Conservation (phyloP, 2,113 vertebrate species). For the Myrmecophaga tridactyla region DNA sequence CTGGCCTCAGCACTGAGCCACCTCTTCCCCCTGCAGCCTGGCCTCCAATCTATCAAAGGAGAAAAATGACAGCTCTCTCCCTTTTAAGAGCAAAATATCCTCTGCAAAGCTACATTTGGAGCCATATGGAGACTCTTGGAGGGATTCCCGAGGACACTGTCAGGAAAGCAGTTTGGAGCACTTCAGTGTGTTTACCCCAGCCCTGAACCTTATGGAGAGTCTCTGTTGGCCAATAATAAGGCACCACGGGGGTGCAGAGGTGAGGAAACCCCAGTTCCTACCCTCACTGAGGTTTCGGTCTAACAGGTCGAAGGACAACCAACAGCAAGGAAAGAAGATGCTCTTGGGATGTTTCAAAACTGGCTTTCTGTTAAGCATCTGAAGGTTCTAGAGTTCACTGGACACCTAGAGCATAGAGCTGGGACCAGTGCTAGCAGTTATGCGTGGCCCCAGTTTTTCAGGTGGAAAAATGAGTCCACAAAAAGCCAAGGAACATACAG, state of each 20-base stretch:
- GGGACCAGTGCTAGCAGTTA: neutral
- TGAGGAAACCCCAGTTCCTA: neutral
- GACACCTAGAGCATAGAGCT: neutral
- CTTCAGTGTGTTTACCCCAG: neutral
- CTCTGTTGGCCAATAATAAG: neutral
- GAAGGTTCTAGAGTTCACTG: neutral
- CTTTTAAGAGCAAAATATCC: conserved; percentile 61
- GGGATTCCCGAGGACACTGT: neutral
- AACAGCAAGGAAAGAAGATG: neutral
- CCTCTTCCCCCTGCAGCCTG: neutral
- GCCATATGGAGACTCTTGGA: neutral
- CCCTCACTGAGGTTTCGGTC: neutral
- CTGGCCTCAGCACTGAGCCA: conserved; percentile 53
- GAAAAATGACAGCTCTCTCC: conserved; percentile 30
- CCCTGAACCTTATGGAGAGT: neutral
- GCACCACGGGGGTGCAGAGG: neutral
- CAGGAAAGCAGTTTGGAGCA: neutral
- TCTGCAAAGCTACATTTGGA: conserved; percentile 40
- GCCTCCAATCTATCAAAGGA: conserved; percentile 33
- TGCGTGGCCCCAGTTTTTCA: neutral
- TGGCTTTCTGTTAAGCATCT: neutral
- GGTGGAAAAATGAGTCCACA: neutral
- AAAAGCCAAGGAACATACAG: neutral
- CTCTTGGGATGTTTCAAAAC: neutral
- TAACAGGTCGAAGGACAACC: neutral